Conservation (phyloP, 2,797 vertebrate genomes). For the Telmatherina bonti region DNA sequence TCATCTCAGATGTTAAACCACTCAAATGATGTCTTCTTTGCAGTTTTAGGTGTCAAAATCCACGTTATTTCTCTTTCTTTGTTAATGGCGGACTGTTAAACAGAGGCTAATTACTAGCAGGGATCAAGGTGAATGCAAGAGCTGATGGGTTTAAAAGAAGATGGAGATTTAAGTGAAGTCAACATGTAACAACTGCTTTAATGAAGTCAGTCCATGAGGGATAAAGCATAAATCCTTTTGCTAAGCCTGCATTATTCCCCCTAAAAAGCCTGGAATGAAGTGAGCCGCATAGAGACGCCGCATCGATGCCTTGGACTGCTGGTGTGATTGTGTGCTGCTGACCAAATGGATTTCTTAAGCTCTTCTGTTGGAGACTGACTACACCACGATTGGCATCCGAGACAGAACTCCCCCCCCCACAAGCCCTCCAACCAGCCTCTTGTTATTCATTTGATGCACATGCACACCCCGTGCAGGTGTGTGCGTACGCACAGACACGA, state of each 20-base stretch:
- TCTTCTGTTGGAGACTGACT: conserved; percentile 45
- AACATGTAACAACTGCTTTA: conserved; percentile 44
- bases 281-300: conserved; percentile 36
- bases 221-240: conserved; percentile 45
- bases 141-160: conserved; percentile 20
- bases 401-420: conserved; percentile 7
- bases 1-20: conserved; percentile 54
- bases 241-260: conserved; percentile 58
- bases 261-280: conserved; percentile 54
- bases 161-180: conserved; percentile 37
- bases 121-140: conserved; percentile 37
- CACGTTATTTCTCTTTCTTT: conserved; percentile 7
- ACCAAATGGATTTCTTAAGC: conserved; percentile 51
- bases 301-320: conserved; percentile 45
- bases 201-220: conserved; percentile 36
- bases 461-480: conserved; percentile 25
- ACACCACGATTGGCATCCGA: conserved; percentile 49
- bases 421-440: conserved; percentile 45
- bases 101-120: conserved; percentile 53
- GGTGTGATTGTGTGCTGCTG: conserved; percentile 35
- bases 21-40: background rate
- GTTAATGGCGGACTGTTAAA: conserved; percentile 37
- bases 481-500: conserved; percentile 24
- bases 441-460: conserved; percentile 68
- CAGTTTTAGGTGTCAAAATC: background rate